Percentiles rank a stretch among this genome's conserved stretches.
These are phyloP conservation scores for Lasioglossum leucozonium DNA, from an alignment of 2,888 invertebrate species.

Conservation along the genomic window DNA sequence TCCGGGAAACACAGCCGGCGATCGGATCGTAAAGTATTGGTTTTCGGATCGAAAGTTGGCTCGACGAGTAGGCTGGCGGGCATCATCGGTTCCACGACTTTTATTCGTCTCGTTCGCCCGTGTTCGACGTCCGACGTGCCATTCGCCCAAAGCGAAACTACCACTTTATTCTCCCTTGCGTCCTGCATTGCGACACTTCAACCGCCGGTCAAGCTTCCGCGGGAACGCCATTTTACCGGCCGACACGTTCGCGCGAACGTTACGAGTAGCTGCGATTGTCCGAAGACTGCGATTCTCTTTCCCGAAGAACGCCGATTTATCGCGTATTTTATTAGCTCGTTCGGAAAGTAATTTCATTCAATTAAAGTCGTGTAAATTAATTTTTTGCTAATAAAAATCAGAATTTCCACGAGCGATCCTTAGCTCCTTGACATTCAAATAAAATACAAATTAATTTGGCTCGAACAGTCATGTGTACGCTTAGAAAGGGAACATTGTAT, in stretches of 20 bases:
- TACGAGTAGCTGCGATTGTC: background rate
- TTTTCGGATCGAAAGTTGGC: background rate
- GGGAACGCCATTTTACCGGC: conserved; percentile 35
- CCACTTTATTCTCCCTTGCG: conserved; percentile 16
- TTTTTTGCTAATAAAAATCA: too few relatives aligned
- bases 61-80: background rate
- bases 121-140: background rate
- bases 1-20: background rate
- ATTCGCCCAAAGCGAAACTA: conserved; percentile 43
- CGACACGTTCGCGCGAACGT: background rate
- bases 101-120: background rate
- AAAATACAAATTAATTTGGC: too few relatives aligned
- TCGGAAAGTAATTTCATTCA: too few relatives aligned
- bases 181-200: conserved; percentile 65
- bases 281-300: too few relatives aligned
- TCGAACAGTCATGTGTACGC: too few relatives aligned
- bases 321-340: too few relatives aligned
- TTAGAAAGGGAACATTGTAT: too few relatives aligned
- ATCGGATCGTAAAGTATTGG: background rate
- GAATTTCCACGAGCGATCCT: too few relatives aligned
- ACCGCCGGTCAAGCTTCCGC: background rate
- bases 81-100: background rate
- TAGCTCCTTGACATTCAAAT: too few relatives aligned
- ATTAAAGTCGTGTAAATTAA: too few relatives aligned
- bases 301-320: too few relatives aligned